Conservation (phyloP, 2,888 invertebrate species). For the Helobdella robusta region DNA sequence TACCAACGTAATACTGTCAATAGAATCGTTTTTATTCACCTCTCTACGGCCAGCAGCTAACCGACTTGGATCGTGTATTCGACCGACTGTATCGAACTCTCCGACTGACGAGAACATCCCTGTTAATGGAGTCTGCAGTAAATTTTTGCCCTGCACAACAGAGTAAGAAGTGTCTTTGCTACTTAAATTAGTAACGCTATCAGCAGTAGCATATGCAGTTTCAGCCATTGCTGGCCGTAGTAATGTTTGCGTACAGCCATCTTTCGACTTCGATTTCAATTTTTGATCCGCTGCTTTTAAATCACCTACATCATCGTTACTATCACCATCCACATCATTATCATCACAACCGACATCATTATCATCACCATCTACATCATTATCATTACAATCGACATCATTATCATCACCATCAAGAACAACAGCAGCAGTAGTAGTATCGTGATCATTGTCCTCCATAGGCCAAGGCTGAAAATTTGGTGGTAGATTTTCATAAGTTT, state of each 20-base stretch:
- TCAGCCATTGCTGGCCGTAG: neutral
- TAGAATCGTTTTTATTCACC: neutral
- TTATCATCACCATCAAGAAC: neutral
- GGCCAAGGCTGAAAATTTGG: neutral
- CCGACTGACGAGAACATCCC: too few species aligned
- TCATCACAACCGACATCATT: too few species aligned
- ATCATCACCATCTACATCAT: neutral
- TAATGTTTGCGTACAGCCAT: too few species aligned
- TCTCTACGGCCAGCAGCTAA: neutral
- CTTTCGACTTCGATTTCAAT: neutral
- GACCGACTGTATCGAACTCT: too few species aligned
- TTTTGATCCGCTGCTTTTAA: neutral
- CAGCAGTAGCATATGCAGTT: neutral
- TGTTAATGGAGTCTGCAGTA: too few species aligned
- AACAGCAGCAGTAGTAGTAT: neutral
- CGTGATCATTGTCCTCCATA: neutral
- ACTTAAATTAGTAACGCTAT: neutral
- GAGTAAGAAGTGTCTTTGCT: neutral
- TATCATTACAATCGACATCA: neutral
- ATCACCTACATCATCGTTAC: neutral
- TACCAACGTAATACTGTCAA: constrained; percentile 12
- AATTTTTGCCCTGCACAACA: too few species aligned
- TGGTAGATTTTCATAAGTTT: neutral
- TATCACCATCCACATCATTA: too few species aligned
- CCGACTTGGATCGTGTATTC: neutral